Conservation (phyloP, 2,797 vertebrate genomes). For the Argya squamiceps region DNA sequence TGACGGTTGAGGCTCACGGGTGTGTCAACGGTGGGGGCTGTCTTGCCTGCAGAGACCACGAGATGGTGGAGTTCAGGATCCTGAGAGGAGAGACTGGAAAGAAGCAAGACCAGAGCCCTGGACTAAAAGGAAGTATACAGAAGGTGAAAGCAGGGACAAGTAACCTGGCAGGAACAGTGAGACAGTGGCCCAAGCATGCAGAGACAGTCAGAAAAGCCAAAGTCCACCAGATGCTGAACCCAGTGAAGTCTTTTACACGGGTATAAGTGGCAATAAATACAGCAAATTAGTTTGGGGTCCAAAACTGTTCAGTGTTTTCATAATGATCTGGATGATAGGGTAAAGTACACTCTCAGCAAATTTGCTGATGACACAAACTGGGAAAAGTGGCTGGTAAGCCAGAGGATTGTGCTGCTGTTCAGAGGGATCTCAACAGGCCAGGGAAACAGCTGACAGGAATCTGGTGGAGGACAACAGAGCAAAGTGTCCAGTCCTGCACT, state of each 20-base stretch:
- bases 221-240: neutral
- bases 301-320: neutral
- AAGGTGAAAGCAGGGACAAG: neutral
- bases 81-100: neutral
- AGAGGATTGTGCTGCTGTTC: neutral
- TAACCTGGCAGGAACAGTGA: neutral
- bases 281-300: neutral
- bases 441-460: neutral
- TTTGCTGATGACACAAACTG: neutral
- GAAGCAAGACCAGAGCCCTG: neutral
- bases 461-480: neutral
- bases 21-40: neutral
- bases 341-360: neutral
- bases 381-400: neutral
- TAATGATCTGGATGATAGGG: neutral
- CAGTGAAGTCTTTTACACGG: neutral
- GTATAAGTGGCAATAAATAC: neutral
- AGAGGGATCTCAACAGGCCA: neutral
- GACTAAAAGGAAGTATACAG: neutral
- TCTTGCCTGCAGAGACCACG: neutral
- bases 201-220: neutral
- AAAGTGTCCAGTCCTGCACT: neutral
- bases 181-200: neutral
- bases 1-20: neutral
- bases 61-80: neutral